Base-by-base conservation (phyloP, 2,113 vertebrate species). In the Grantiella picta region DNA sequence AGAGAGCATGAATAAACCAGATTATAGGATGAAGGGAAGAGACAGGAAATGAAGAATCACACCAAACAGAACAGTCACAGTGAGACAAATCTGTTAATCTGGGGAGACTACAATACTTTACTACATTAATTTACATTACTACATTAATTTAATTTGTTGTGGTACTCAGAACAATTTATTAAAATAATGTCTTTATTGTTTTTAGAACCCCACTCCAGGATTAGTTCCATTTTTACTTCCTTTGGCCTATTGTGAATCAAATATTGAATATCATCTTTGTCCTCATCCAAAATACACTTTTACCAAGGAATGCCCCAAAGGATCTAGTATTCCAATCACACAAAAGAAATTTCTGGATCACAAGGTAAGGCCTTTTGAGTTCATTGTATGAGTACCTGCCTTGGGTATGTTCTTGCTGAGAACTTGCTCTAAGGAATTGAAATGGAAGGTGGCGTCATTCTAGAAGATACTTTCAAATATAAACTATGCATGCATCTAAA, bases 191-290 rank as follows among this genome's bases (percentile, higher is more conserved):
- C 22, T 36, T 87, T 14, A 36, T 83, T 82, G 31, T 63, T 91
- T 95, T 78, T 94, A 99, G 99, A 99, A 99, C 79, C 99, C 99
- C n/a, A 95, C 73, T 92, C 99, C 99, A 11, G 98, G 98, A 56
- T 86, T 99, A 54, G 94, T 98, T 95, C 90, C 98, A 9, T 96
- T 98, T 95, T 98, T 97, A 96, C 86, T 38, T 11, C 97, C 97
- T 57, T 97, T 98, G 42, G 91, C 97, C 78, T 99, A 99, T 25
- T 92, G 97, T 42, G 99, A 99, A 96, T 98, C 97, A 40, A 91
- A 95, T 60, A 96, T 97, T 61, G 99, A 99, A 45, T 98, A 98
- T 95, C 98, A 99, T 82, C 97, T 99, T 77, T 99, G 99, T 90
- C 97, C 99, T 75, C 91, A 98, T 94, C 98, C 98, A 86, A 99